Percentiles rank a stretch among this genome's conserved stretches.
Evolutionary conservation across 2,888 invertebrate genomes (phyloP).

Genomic region (Pachycephus smyrnensis): DNA sequence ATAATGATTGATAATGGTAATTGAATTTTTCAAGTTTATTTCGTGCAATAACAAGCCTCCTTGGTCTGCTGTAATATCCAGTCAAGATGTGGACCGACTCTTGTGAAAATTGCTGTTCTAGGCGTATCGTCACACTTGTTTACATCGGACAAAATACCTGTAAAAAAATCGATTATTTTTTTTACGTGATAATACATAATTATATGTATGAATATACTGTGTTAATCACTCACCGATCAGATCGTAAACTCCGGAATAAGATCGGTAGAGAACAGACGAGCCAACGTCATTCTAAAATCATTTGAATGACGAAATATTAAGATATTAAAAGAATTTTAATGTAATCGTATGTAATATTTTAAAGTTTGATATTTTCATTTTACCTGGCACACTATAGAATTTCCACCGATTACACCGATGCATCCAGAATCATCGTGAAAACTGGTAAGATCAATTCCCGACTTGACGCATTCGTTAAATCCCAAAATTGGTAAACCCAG

Average conservation of each 20-base stretch:
- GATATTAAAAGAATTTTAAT: not conserved
- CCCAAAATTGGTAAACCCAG: constrained; percentile 70
- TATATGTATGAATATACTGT: not conserved
- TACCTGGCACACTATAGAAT: constrained; percentile 70
- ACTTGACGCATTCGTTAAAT: constrained; percentile 65
- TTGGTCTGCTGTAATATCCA: constrained; percentile 72
- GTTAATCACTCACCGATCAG: constrained; percentile 65
- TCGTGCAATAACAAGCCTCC: constrained; percentile 71
- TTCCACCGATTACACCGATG: constrained; percentile 69
- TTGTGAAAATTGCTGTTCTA: constrained; percentile 69
- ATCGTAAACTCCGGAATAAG: constrained; percentile 68
- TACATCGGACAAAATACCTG: constrained; percentile 69
- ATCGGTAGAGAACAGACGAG: constrained; percentile 70
- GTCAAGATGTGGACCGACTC: constrained; percentile 68
- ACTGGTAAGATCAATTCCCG: constrained; percentile 54
- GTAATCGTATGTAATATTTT: not conserved
- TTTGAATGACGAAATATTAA: constrained; percentile 4
- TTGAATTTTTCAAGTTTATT: constrained; percentile 11
- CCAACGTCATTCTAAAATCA: constrained; percentile 69
- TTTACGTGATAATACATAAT: not conserved
- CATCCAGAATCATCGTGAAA: constrained; percentile 71
- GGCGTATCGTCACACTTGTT: constrained; percentile 68
- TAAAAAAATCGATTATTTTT: constrained; percentile 6
- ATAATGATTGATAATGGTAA: not conserved
- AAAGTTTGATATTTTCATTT: constrained; percentile 25